Conservation (phyloP, 1,140 invertebrate genomes). For the Steinernema feltiae region DNA sequence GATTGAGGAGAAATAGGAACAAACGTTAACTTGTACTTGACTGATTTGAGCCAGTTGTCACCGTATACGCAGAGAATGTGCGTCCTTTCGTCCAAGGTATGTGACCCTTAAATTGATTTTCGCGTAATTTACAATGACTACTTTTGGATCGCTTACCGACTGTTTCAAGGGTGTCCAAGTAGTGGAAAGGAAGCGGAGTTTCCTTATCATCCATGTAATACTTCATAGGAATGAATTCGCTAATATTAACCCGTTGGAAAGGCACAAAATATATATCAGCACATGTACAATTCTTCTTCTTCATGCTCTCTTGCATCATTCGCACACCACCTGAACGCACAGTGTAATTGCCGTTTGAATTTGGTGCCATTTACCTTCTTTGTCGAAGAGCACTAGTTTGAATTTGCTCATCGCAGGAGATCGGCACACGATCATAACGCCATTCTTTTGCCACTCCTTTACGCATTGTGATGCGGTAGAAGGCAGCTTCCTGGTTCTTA, state of each 20-base stretch:
- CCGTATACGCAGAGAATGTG: conserved; percentile 57
- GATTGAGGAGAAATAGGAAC: conserved; percentile 22
- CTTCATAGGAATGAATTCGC: conserved; percentile 53
- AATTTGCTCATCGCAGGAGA: conserved; percentile 54
- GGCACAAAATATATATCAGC: conserved; percentile 58
- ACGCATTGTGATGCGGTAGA: conserved; percentile 48
- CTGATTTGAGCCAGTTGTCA: conserved; percentile 48
- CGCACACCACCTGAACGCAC: conserved; percentile 49
- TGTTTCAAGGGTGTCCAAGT: conserved; percentile 52
- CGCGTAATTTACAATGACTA: not conserved
- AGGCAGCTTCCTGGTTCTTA: conserved; percentile 50
- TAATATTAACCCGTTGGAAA: conserved; percentile 46
- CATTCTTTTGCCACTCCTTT: conserved; percentile 36
- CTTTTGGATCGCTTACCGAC: conserved; percentile 30
- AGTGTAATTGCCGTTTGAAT: conserved; percentile 16
- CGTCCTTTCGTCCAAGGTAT: conserved; percentile 42
- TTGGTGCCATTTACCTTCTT: conserved; percentile 38
- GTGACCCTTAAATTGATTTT: conserved; percentile 34
- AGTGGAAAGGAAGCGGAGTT: conserved; percentile 44
- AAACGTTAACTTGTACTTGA: conserved; percentile 47
- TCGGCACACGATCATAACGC: conserved; percentile 55
- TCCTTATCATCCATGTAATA: conserved; percentile 56
- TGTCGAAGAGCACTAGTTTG: conserved; percentile 57
- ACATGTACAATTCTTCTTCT: conserved; percentile 44
- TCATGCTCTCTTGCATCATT: conserved; percentile 53